phyloP scores from a whole-genome alignment of 2,888 invertebrate species.

The Drosophila diplacantha region DNA sequence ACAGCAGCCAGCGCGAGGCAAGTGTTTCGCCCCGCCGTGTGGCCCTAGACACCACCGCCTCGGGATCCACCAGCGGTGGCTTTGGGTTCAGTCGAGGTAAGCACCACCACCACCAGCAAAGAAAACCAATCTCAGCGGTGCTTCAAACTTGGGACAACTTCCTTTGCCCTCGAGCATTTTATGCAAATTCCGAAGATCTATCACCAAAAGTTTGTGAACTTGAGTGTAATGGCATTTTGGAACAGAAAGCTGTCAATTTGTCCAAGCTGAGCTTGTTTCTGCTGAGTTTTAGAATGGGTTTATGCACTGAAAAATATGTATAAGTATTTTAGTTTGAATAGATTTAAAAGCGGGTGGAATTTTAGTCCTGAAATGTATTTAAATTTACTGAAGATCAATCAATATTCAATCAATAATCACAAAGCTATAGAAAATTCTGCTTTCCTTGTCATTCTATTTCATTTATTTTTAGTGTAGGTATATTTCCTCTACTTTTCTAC shows the following conservation, averaged over 20 bases:
- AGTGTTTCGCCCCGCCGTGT: slow-evolving; percentile 70
- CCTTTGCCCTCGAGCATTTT: background rate
- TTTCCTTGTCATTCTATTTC: background rate
- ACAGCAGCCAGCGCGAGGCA: slow-evolving; percentile 68
- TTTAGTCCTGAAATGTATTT: background rate
- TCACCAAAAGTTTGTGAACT: slow-evolving; percentile 6
- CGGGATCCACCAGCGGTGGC: slow-evolving; percentile 74
- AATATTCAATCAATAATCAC: background rate
- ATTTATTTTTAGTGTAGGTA: too few relatives aligned
- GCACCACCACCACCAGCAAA: slow-evolving; percentile 18
- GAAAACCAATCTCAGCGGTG: background rate
- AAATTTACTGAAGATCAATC: background rate
- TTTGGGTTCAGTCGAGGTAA: slow-evolving; percentile 77
- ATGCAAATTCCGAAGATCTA: slow-evolving; percentile 1
- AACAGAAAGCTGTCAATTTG: slow-evolving; percentile 2
- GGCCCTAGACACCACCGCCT: slow-evolving; percentile 75
- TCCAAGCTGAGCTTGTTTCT: background rate
- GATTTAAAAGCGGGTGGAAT: background rate
- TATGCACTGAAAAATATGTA: background rate
- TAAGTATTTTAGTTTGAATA: background rate
- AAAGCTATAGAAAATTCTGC: background rate
- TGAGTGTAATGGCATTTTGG: slow-evolving; percentile 3
- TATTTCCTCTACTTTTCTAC: background rate
- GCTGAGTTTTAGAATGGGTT: background rate
- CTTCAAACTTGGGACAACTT: slow-evolving; percentile 1